Base-by-base conservation (phyloP, 1,140 invertebrate species). In the Hycleus phaleratus region DNA sequence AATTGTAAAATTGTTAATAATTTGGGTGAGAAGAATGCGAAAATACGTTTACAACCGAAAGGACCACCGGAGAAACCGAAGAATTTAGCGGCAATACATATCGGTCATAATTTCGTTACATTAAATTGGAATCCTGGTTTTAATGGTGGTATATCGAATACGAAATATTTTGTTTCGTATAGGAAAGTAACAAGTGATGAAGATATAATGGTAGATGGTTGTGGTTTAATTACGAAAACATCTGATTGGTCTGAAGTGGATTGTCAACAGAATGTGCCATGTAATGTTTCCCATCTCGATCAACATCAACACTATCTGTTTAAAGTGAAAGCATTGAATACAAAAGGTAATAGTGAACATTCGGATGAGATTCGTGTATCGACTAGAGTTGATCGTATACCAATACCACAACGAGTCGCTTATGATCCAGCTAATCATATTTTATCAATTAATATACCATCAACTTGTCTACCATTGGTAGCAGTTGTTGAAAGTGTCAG, bases 101-200 rank as follows among this genome's bases (percentile, higher is more conserved):
- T 87, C 1, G 88, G 87, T 0, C 85, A 85, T 3, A 87, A 85
- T 10, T 87, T 82, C 65, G 86, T 94, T 0, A 84, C 86, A 0
- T 71, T 95, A 1, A 78, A 80, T 38, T 95, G 91, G 91, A 85
- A 88, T 62, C 82, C 89, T 1, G 92, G 91, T 0, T 96, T 95
- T 68, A 89, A 95, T 74, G 93, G 93, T 0, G 92, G 92, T 0
- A 70, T 91, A 38, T 81, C 82, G 9, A 89, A 86, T 62, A 94
- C 90, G 0, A 91, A 91, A 67, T 93, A 90, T 72, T 89, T 89
- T 63, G 87, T 93, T 4, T 82, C 82, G 6, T 90, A 89, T 68
- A 81, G 83, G 47, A 79, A 85, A 26, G 80, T 86, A 0, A 75
- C 77, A 2, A 71, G 78, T 2, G 78, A 83, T 61, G 81, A 85